Evolutionary conservation across 2,113 vertebrate genomes (phyloP).

Genomic region (Otocyon megalotis): DNA sequence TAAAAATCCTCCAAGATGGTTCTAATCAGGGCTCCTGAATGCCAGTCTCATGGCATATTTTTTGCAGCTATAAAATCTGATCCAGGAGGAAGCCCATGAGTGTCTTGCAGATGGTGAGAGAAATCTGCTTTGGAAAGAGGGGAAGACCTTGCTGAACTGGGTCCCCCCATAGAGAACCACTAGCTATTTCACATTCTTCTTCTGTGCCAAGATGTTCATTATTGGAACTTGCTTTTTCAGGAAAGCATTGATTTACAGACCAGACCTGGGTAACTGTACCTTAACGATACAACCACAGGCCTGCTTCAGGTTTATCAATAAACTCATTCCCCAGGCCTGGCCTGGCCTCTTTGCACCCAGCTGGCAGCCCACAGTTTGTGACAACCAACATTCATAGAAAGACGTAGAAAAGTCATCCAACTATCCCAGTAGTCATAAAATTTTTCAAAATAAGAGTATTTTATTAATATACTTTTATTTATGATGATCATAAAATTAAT

Average conservation of each 20-base stretch:
- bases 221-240: conserved; percentile 30
- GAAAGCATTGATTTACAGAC: conserved; percentile 48
- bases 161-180: conserved; percentile 27
- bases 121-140: conserved; percentile 36
- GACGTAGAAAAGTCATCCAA: not conserved
- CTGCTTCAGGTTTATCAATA: not conserved
- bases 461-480: conserved; percentile 66
- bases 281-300: not conserved
- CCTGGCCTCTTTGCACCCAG: not conserved
- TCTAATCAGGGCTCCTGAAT: not conserved
- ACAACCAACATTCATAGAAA: not conserved
- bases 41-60: not conserved
- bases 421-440: not conserved
- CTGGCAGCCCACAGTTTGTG: not conserved
- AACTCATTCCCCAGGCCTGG: not conserved
- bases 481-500: conserved; percentile 72
- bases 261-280: not conserved
- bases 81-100: not conserved
- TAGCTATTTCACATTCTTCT: not conserved
- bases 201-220: conserved; percentile 37
- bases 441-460: conserved; percentile 38
- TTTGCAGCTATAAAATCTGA: not conserved
- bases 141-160: not conserved
- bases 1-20: not conserved
- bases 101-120: not conserved